A percentile compares a stretch with the other conserved stretches of the same genome.
These are phyloP conservation scores for Chrysomela aeneicollis DNA, from an alignment of 2,888 invertebrate species.

Conservation along the genomic window DNA sequence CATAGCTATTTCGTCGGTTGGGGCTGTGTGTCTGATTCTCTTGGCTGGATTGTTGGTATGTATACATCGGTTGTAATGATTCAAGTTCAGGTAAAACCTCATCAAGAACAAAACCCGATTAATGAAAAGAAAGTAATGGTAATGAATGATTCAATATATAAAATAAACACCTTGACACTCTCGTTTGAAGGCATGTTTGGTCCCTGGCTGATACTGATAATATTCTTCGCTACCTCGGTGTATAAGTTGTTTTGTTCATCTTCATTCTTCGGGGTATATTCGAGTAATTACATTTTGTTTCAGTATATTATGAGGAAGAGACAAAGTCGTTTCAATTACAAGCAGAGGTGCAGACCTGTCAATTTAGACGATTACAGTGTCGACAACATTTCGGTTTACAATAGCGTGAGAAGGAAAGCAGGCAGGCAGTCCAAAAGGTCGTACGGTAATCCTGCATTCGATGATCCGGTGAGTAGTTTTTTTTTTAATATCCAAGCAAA, in stretches of 20 bases:
- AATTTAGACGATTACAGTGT: conserved; percentile 89
- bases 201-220: no score
- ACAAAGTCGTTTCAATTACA: conserved; percentile 81
- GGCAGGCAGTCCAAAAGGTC: conserved; percentile 84
- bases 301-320: conserved; percentile 83
- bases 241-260: no score
- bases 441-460: conserved; percentile 90
- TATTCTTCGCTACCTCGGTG: no score
- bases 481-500: neutral
- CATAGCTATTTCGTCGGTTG: conserved; percentile 82
- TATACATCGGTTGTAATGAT: conserved; percentile 37
- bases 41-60: conserved; percentile 81
- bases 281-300: conserved; percentile 47
- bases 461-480: conserved; percentile 77
- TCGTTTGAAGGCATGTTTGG: no score
- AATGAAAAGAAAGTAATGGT: no score
- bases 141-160: no score
- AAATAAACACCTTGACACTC: no score
- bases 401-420: conserved; percentile 79
- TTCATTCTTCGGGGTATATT: no score
- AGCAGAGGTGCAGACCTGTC: conserved; percentile 87
- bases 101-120: no score
- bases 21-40: conserved; percentile 77
- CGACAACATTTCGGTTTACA: conserved; percentile 86
- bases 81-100: conserved; percentile 9